A percentile compares a stretch with the other conserved stretches of the same genome.
Conservation (phyloP, 2,888 invertebrate genomes). For the Microctonus aethiopoides region DNA sequence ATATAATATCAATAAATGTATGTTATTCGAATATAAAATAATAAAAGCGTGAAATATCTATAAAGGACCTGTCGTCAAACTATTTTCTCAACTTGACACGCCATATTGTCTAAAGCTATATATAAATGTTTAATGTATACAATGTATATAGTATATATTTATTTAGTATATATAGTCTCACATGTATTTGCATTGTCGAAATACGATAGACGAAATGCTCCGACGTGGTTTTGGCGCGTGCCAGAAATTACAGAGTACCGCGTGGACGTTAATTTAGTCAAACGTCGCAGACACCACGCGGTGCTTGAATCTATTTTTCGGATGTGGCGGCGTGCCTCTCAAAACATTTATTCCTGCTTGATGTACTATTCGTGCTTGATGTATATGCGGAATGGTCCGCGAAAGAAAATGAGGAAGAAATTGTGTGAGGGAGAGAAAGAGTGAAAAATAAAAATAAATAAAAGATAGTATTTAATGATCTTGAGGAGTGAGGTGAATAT, state of each 20-base stretch:
- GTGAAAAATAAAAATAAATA: constrained; percentile 16
- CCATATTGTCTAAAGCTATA: background rate
- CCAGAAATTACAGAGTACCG: constrained; percentile 57
- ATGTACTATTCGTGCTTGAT: constrained; percentile 22
- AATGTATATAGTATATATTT: background rate
- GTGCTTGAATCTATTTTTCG: constrained; percentile 59
- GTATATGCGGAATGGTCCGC: constrained; percentile 1
- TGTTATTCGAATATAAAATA: background rate
- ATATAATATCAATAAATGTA: no score
- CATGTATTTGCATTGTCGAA: constrained; percentile 10
- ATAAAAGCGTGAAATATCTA: background rate
- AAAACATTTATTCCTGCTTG: constrained; percentile 25
- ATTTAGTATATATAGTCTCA: background rate
- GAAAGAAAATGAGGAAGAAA: constrained; percentile 30
- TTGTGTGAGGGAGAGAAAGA: background rate
- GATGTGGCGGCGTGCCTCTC: constrained; percentile 35
- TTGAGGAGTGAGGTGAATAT: constrained; percentile 10
- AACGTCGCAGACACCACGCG: constrained; percentile 65
- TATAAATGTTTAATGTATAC: background rate
- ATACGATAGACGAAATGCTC: constrained; percentile 21
- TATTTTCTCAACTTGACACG: background rate
- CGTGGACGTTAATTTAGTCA: constrained; percentile 64
- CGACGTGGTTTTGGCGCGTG: constrained; percentile 43
- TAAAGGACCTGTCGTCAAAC: background rate
- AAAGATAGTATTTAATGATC: background rate